Conservation (phyloP, 1,140 invertebrate genomes). For the Mycetomoellerius zeteki region DNA sequence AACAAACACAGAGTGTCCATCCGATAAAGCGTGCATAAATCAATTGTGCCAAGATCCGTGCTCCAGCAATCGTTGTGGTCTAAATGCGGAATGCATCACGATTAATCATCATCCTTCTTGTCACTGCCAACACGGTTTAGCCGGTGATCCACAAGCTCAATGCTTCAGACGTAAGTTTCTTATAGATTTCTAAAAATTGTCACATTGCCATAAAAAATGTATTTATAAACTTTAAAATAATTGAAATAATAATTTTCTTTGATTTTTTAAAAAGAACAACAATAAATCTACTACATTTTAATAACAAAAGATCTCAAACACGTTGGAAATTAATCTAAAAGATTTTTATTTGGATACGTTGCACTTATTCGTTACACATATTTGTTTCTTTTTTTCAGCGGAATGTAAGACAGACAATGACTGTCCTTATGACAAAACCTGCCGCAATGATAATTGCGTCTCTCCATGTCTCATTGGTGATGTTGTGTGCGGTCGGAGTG, state of each 20-base stretch:
- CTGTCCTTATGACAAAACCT: slow-evolving; percentile 95
- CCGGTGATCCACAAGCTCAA: slow-evolving; percentile 94
- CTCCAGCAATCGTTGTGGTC: slow-evolving; percentile 92
- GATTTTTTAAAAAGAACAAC: neutral
- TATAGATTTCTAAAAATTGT: neutral
- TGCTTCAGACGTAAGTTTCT: slow-evolving; percentile 94
- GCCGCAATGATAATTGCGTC: slow-evolving; percentile 92
- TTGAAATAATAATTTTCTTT: neutral
- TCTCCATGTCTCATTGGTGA: slow-evolving; percentile 91
- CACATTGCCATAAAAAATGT: neutral
- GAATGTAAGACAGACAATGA: slow-evolving; percentile 94
- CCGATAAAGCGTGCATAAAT: slow-evolving; percentile 92
- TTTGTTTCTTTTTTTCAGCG: slow-evolving; percentile 87
- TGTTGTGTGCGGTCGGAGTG: slow-evolving; percentile 92
- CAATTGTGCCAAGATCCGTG: slow-evolving; percentile 94
- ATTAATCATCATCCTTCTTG: slow-evolving; percentile 92
- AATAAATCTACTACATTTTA: neutral
- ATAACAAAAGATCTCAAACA: neutral
- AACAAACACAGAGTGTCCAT: slow-evolving; percentile 91
- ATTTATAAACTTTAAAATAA: neutral
- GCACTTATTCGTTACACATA: neutral
- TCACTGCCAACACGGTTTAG: slow-evolving; percentile 93
- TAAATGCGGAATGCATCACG: slow-evolving; percentile 92
- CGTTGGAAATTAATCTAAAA: neutral
- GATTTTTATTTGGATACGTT: slow-evolving; percentile 23